Percentiles rank a stretch among this genome's conserved stretches.
Conservation (phyloP, 2,888 invertebrate species). For the Clitarchus hookeri region DNA sequence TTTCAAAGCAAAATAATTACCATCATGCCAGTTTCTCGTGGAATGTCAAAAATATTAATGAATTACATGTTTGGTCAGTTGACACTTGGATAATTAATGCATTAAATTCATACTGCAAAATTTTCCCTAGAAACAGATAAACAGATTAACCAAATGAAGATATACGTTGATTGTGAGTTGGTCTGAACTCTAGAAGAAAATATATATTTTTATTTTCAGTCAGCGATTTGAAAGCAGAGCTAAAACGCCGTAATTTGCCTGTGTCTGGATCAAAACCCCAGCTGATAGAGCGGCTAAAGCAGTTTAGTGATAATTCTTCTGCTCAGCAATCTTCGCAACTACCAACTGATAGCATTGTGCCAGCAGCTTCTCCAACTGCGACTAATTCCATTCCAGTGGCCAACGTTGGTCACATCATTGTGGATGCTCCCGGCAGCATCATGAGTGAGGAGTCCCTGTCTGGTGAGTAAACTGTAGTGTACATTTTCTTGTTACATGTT, state of each 20-base stretch:
- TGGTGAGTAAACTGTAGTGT: slow-evolving; percentile 38
- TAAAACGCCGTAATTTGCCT: slow-evolving; percentile 90
- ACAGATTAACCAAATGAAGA: neutral
- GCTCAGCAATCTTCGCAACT: slow-evolving; percentile 29
- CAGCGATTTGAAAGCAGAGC: slow-evolving; percentile 90
- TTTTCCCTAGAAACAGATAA: neutral
- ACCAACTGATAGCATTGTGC: slow-evolving; percentile 20
- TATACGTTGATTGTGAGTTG: neutral
- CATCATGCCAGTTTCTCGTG: no score
- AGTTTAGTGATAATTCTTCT: slow-evolving; percentile 44
- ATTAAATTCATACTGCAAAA: no score
- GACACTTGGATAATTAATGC: no score
- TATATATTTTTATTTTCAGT: slow-evolving; percentile 56
- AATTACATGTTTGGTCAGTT: no score
- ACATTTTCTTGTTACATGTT: no score
- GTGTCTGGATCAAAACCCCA: slow-evolving; percentile 97
- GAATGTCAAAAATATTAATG: no score
- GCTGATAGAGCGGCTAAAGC: slow-evolving; percentile 86
- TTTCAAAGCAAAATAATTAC: no score
- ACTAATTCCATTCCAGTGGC: slow-evolving; percentile 46
- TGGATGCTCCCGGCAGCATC: slow-evolving; percentile 52
- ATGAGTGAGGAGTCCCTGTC: slow-evolving; percentile 45
- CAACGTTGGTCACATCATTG: slow-evolving; percentile 55
- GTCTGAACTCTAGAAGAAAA: neutral
- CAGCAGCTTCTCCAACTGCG: slow-evolving; percentile 26